phyloP scores from a whole-genome alignment of 2,113 vertebrate genomes.

The Dipodomys merriami region DNA sequence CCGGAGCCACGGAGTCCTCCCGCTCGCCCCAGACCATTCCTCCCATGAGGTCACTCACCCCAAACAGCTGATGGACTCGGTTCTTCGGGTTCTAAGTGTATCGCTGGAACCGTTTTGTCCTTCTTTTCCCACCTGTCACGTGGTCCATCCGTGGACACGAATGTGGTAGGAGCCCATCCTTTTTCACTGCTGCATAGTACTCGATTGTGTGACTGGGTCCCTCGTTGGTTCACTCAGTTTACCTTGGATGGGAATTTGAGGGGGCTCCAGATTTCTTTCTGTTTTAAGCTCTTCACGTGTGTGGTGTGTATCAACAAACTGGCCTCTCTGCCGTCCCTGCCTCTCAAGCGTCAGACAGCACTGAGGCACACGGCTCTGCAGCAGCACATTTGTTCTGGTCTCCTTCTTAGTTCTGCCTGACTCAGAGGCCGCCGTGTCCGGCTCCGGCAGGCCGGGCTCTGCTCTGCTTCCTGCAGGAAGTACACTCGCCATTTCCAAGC shows the following conservation, averaged over 20 bases:
- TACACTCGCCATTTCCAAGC: constrained; percentile 74
- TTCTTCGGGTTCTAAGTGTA: background rate
- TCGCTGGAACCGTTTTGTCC: fast-evolving
- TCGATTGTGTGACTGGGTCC: fast-evolving
- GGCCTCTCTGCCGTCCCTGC: background rate
- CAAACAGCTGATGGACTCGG: fast-evolving
- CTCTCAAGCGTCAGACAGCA: fast-evolving
- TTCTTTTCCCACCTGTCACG: fast-evolving
- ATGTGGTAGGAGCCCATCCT: no score
- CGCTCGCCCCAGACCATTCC: fast-evolving
- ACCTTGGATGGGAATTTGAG: background rate
- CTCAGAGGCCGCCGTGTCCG: constrained; percentile 44
- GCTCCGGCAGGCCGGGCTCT: background rate
- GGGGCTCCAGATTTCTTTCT: background rate
- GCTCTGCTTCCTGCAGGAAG: constrained; percentile 71
- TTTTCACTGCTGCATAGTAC: background rate
- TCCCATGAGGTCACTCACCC: background rate
- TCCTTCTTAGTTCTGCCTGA: constrained; percentile 71
- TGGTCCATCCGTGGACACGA: fast-evolving
- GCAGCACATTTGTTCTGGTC: background rate
- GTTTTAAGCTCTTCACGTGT: fast-evolving
- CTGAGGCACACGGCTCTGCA: fast-evolving
- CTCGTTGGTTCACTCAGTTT: fast-evolving
- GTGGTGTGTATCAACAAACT: no score
- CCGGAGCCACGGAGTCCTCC: no score